Evolutionary conservation across 2,113 vertebrate genomes (phyloP).

Genomic region (Felis chaus): DNA sequence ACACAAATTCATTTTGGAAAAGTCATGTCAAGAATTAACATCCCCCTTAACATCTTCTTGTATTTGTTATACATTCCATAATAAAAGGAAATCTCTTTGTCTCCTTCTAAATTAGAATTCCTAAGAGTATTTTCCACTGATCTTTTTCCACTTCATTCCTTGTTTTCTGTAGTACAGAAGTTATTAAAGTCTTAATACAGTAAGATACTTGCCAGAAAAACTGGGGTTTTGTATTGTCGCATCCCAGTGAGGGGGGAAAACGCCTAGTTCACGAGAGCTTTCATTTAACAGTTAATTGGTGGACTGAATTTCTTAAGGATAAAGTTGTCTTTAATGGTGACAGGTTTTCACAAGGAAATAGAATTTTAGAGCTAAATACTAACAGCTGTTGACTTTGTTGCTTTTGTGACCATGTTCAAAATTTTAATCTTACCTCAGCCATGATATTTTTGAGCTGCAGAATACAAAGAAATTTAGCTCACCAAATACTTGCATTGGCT

Average conservation of each 20-base stretch:
- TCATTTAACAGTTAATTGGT: neutral
- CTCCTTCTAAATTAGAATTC: conserved; percentile 14
- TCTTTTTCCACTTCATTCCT: neutral
- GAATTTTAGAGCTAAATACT: neutral
- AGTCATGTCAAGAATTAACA: neutral
- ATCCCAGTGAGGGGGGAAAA: neutral
- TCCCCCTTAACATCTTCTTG: neutral
- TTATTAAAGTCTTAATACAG: neutral
- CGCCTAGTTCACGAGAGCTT: neutral
- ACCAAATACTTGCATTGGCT: conserved; percentile 84
- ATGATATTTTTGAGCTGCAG: conserved; percentile 71
- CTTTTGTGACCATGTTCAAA: conserved; percentile 50
- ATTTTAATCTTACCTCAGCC: conserved; percentile 67
- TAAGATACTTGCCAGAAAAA: neutral
- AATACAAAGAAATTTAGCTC: conserved; percentile 83
- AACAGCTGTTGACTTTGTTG: conserved; percentile 21
- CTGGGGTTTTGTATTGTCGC: neutral
- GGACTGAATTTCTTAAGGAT: neutral
- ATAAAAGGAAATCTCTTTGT: neutral
- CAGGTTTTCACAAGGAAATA: neutral
- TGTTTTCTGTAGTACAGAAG: conserved; percentile 14
- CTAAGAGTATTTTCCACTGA: conserved; percentile 8
- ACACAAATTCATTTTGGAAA: conserved; percentile 14
- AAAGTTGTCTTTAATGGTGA: neutral
- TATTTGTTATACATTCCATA: neutral